Conservation (phyloP, 2,797 vertebrate genomes). For the Melanotaenia maccullochi region DNA sequence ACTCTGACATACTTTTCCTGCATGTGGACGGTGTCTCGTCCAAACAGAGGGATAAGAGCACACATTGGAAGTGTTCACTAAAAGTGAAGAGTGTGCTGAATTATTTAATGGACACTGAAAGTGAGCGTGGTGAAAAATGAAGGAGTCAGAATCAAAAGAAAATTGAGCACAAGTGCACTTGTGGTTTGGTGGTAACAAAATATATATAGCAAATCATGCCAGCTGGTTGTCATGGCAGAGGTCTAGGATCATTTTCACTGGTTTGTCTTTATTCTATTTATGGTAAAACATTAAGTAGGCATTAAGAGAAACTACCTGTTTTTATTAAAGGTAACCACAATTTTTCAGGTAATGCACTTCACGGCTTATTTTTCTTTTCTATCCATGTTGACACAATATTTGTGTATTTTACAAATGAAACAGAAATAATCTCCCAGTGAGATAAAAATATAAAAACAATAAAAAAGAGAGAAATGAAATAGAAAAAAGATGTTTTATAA, state of each 20-base stretch:
- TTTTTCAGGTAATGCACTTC: not conserved
- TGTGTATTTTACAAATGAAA: not conserved
- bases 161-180: slow-evolving; percentile 15
- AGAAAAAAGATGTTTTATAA: not conserved
- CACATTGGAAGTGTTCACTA: slow-evolving; percentile 33
- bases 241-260: not conserved
- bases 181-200: not conserved
- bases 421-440: not conserved
- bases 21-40: slow-evolving; percentile 30
- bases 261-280: not conserved
- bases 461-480: too few relatives aligned
- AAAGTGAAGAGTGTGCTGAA: slow-evolving; percentile 64
- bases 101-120: slow-evolving; percentile 68
- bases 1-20: slow-evolving; percentile 37
- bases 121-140: slow-evolving; percentile 28
- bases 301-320: not conserved
- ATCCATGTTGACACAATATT: not conserved
- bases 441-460: too few relatives aligned
- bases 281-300: not conserved
- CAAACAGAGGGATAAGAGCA: slow-evolving; percentile 45
- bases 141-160: slow-evolving; percentile 16
- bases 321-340: not conserved
- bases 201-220: not conserved
- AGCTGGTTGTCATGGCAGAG: not conserved
- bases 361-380: not conserved